phyloP scores from a whole-genome alignment of 2,888 invertebrate genomes.

The Neoscelio sp. region DNA sequence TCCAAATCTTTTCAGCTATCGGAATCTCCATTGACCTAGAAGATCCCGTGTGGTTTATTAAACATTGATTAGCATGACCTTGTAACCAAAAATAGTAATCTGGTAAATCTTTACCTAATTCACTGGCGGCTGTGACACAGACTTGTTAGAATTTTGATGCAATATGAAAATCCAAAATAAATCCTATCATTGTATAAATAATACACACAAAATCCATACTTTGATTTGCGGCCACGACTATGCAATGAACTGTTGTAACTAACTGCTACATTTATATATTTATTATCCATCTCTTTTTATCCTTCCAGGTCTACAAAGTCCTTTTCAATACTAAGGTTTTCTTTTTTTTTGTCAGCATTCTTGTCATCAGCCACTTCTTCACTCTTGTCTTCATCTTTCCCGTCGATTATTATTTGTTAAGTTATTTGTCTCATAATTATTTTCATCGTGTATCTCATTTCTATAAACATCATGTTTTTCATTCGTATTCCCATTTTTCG shows the following conservation, averaged over 20 bases:
- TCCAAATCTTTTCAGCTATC: constrained; percentile 37
- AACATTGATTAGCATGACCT: constrained; percentile 47
- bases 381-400: too few species aligned
- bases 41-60: constrained; percentile 57
- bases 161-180: constrained; percentile 48
- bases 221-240: constrained; percentile 54
- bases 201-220: constrained; percentile 54
- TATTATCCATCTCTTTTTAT: neutral
- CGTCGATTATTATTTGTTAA: too few species aligned
- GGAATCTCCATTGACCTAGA: constrained; percentile 57
- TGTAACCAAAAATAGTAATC: constrained; percentile 57
- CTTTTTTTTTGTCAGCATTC: too few species aligned
- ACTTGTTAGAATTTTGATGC: constrained; percentile 57
- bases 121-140: constrained; percentile 50
- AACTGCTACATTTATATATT: constrained; percentile 12
- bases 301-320: too few species aligned
- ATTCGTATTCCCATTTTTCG: too few species aligned
- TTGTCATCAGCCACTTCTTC: too few species aligned
- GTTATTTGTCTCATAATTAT: too few species aligned
- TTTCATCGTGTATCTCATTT: too few species aligned
- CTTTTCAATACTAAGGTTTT: too few species aligned
- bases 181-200: constrained; percentile 48
- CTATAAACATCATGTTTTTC: too few species aligned
- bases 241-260: constrained; percentile 55
- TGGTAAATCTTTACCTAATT: constrained; percentile 8